Evolutionary conservation across 2,888 invertebrate species (phyloP).

Genomic region (Cephus pulcher): DNA sequence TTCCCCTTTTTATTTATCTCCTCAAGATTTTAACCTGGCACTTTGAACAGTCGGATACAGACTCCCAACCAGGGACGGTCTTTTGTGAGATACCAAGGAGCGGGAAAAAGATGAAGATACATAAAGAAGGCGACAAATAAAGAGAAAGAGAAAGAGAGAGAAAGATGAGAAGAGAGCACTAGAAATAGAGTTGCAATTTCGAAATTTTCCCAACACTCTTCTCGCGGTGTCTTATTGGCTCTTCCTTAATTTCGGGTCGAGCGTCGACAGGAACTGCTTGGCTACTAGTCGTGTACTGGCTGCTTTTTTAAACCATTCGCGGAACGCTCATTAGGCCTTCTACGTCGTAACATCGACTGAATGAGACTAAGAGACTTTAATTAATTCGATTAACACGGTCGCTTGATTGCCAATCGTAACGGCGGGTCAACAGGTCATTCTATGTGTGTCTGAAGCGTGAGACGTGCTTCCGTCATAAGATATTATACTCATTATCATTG

Average conservation of each 20-base stretch:
- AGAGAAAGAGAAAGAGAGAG: neutral
- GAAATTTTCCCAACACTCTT: conserved; percentile 2
- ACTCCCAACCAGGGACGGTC: neutral
- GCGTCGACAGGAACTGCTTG: neutral
- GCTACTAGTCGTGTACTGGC: neutral
- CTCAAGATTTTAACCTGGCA: conserved; percentile 18
- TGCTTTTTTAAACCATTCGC: neutral
- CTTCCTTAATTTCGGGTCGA: neutral
- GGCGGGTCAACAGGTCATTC: neutral
- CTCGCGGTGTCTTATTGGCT: neutral
- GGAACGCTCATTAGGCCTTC: neutral
- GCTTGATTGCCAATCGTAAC: neutral
- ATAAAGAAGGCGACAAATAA: conserved; percentile 1
- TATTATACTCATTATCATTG: neutral
- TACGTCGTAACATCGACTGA: neutral
- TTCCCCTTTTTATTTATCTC: conserved; percentile 6
- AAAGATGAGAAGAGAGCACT: neutral
- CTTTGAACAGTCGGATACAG: conserved; percentile 9
- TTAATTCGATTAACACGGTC: neutral
- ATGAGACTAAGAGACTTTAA: neutral
- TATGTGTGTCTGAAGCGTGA: neutral
- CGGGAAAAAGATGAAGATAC: neutral
- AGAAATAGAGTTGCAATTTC: conserved; percentile 5
- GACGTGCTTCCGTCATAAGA: neutral
- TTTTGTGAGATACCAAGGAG: neutral